Evolutionary conservation across 2,113 vertebrate species (phyloP).

Genomic region (human): DNA sequence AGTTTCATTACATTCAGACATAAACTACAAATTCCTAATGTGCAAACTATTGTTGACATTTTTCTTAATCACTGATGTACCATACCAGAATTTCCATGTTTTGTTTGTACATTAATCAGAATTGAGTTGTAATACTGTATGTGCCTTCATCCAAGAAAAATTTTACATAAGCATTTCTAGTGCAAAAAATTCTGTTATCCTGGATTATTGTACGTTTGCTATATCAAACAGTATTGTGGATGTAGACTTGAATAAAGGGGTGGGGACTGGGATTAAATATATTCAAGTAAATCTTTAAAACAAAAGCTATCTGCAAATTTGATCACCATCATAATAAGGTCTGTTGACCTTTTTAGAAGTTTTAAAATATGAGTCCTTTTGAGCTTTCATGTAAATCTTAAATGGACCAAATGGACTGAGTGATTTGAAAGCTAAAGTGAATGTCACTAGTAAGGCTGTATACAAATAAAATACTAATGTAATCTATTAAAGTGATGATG

Average conservation of each 20-base stretch:
- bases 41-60: conserved; percentile 77
- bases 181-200: conserved; percentile 58
- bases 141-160: conserved; percentile 70
- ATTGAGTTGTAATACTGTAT: conserved; percentile 72
- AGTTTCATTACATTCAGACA: conserved; percentile 75
- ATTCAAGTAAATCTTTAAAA: conserved; percentile 48
- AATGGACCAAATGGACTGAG: conserved; percentile 53
- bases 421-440: conserved; percentile 60
- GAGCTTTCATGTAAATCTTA: conserved; percentile 71
- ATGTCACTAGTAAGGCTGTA: conserved; percentile 65
- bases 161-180: conserved; percentile 59
- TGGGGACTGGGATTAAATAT: conserved; percentile 42
- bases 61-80: conserved; percentile 78
- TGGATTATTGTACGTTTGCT: conserved; percentile 74
- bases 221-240: conserved; percentile 57
- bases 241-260: conserved; percentile 64
- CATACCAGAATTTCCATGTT: conserved; percentile 78
- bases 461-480: conserved; percentile 65
- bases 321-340: conserved; percentile 52
- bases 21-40: conserved; percentile 79
- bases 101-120: conserved; percentile 84
- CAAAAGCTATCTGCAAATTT: conserved; percentile 44
- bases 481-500: conserved; percentile 51
- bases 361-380: conserved; percentile 79
- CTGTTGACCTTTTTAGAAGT: conserved; percentile 74